Evolutionary conservation across 2,113 vertebrate genomes (phyloP).

Genomic region (Callocephalon fimbriatum): DNA sequence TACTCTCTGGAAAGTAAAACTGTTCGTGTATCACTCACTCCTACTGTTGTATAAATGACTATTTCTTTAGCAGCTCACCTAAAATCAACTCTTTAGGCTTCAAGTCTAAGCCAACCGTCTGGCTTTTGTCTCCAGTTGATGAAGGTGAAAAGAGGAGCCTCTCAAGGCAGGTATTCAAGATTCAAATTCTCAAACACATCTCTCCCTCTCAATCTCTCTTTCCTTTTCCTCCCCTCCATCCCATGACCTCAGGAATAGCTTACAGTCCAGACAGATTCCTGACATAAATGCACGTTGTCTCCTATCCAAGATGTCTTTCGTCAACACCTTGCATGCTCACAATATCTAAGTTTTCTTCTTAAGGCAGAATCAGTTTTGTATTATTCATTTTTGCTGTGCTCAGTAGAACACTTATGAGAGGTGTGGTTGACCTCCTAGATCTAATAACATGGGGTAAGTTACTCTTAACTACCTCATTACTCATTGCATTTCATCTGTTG

Average conservation of each 20-base stretch:
- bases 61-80: neutral
- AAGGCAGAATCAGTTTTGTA: neutral
- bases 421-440: neutral
- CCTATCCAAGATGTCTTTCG: neutral
- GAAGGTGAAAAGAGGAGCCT: neutral
- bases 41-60: neutral
- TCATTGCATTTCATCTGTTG: neutral
- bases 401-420: neutral
- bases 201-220: neutral
- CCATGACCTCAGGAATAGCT: neutral
- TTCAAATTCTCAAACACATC: neutral
- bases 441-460: neutral
- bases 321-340: neutral
- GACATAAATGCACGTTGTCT: neutral
- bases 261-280: neutral
- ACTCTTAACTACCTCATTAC: neutral
- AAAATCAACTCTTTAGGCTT: neutral
- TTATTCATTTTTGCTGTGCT: neutral
- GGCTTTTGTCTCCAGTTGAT: neutral
- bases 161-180: neutral
- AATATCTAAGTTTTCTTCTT: neutral
- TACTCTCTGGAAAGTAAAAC: neutral
- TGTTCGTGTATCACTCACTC: neutral
- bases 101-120: neutral
- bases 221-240: neutral